Evolutionary conservation across 2,797 vertebrate species (phyloP).

Genomic region (Hoplostethus mediterraneus): DNA sequence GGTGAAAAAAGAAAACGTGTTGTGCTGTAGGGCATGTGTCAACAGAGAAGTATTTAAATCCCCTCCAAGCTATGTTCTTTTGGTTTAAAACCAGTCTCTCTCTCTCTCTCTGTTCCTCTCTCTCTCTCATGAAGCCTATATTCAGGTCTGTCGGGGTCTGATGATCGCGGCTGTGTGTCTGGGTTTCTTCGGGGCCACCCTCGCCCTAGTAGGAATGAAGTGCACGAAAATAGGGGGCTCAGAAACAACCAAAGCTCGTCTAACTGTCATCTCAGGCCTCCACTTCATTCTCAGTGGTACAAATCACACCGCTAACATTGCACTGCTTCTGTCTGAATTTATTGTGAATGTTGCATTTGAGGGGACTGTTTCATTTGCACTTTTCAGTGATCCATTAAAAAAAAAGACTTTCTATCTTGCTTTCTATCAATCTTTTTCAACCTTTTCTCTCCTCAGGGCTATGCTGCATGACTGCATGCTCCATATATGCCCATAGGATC

Average conservation of each 20-base stretch:
- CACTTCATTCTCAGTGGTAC: conserved; percentile 94
- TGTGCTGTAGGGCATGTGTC: no score
- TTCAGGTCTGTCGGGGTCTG: conserved; percentile 95
- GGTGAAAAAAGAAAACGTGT: background rate
- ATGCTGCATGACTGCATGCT: conserved; percentile 93
- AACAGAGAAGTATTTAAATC: no score
- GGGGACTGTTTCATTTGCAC: no score
- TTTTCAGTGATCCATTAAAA: no score
- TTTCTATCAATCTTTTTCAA: conserved; percentile 5
- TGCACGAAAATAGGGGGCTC: conserved; percentile 96
- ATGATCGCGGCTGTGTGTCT: conserved; percentile 94
- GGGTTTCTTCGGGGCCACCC: conserved; percentile 92
- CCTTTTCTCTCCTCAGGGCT: conserved; percentile 83
- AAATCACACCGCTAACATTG: background rate
- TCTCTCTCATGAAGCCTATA: conserved; percentile 84
- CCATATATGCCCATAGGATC: conserved; percentile 96
- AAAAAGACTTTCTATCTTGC: background rate
- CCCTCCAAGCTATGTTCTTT: background rate
- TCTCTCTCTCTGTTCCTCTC: background rate
- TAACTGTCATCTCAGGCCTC: conserved; percentile 90
- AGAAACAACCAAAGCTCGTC: conserved; percentile 90
- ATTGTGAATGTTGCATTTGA: background rate
- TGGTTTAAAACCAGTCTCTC: background rate
- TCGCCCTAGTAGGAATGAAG: conserved; percentile 95
- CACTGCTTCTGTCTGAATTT: background rate